Evolutionary conservation across 2,113 vertebrate genomes (phyloP).

Genomic region (Lepus americanus): DNA sequence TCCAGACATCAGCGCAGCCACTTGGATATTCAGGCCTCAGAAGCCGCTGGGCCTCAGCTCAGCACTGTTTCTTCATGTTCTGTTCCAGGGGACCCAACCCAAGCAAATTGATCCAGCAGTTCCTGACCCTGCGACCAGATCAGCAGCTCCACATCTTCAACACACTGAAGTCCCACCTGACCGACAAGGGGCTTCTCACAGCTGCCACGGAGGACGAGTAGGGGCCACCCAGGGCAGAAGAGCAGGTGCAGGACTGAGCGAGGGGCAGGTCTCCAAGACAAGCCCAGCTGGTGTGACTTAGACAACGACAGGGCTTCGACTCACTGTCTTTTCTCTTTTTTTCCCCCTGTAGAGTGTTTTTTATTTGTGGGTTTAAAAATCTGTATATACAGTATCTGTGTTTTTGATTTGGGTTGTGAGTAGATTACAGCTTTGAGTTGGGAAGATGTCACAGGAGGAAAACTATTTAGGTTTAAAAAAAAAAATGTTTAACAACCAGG

Average conservation of each 20-base stretch:
- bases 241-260: slow-evolving; percentile 72
- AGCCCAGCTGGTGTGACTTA: slow-evolving; percentile 74
- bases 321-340: slow-evolving; percentile 82
- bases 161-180: slow-evolving; percentile 94
- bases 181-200: slow-evolving; percentile 92
- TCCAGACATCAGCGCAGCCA: not conserved
- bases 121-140: slow-evolving; percentile 94
- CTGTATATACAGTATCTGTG: slow-evolving; percentile 76
- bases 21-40: not conserved
- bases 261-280: slow-evolving; percentile 66
- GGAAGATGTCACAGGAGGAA: slow-evolving; percentile 64
- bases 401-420: slow-evolving; percentile 84
- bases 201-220: slow-evolving; percentile 85
- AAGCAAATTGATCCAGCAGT: slow-evolving; percentile 96
- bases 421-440: slow-evolving; percentile 76
- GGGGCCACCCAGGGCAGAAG: slow-evolving; percentile 73
- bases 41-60: rapidly evolving
- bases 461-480: slow-evolving; percentile 47
- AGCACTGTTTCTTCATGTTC: not conserved
- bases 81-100: slow-evolving; percentile 96
- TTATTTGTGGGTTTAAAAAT: slow-evolving; percentile 78
- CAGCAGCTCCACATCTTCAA: slow-evolving; percentile 99
- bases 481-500: not conserved
- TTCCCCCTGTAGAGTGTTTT: slow-evolving; percentile 79
- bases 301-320: slow-evolving; percentile 83